Evolutionary conservation across 1,140 invertebrate species (phyloP).

Genomic region (Conus betulinus): DNA sequence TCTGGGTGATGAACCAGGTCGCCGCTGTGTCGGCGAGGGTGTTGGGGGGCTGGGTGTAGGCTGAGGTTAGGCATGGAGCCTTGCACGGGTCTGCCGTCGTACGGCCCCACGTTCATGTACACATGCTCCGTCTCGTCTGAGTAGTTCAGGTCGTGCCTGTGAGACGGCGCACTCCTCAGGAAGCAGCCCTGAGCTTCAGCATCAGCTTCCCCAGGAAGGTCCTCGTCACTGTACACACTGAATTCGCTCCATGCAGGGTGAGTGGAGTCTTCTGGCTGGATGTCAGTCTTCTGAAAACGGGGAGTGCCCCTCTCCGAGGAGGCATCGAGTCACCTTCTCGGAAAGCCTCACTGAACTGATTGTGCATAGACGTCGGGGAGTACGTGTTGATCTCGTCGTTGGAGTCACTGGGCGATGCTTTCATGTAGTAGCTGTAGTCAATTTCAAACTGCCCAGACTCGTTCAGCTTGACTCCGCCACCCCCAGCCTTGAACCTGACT

Average conservation of each 20-base stretch:
- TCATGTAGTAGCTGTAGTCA: conserved; percentile 39
- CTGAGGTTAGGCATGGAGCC: conserved; percentile 21
- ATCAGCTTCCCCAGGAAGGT: neutral
- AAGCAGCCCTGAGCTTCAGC: neutral
- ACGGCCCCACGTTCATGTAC: neutral
- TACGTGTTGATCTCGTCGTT: conserved; percentile 32
- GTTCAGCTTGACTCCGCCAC: conserved; percentile 19
- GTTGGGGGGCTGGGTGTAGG: neutral
- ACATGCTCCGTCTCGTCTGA: conserved; percentile 2
- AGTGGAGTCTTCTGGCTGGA: no score
- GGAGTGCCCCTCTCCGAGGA: neutral
- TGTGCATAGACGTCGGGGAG: neutral
- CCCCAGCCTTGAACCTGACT: neutral
- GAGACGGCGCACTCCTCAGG: neutral
- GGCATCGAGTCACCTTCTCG: neutral
- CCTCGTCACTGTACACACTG: neutral
- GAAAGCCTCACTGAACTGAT: neutral
- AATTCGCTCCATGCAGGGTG: neutral
- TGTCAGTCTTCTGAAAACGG: no score
- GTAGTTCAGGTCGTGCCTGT: neutral
- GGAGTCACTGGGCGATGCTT: conserved; percentile 31
- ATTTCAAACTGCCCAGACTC: conserved; percentile 19
- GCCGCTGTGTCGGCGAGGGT: neutral
- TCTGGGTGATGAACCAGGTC: neutral
- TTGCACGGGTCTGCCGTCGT: neutral